These are phyloP conservation scores for Poecilia velifera DNA, from an alignment of 2,797 vertebrate species.

Conservation along the genomic window DNA sequence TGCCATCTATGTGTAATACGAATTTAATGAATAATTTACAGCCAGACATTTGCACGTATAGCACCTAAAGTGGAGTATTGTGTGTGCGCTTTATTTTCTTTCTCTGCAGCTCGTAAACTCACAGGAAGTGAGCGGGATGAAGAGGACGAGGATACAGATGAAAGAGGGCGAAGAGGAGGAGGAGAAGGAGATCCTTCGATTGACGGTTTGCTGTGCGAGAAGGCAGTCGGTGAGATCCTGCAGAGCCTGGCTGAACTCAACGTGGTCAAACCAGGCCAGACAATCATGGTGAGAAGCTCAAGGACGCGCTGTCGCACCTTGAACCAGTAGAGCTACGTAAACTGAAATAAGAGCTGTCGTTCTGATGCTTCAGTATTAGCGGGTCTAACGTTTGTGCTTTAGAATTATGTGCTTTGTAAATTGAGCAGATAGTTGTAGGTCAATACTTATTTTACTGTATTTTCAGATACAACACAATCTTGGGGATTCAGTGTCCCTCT, in stretches of 20 bases:
- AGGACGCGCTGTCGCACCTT: neutral
- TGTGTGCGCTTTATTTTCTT: neutral
- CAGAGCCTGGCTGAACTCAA: constrained; percentile 82
- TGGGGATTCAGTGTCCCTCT: neutral
- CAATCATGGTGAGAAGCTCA: constrained; percentile 77
- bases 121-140: constrained; percentile 72
- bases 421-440: neutral
- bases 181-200: constrained; percentile 41
- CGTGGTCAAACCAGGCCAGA: constrained; percentile 80
- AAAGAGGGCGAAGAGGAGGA: constrained; percentile 40
- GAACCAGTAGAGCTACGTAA: too few species aligned
- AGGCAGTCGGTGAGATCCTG: constrained; percentile 79
- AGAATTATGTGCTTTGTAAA: neutral
- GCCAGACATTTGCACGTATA: neutral
- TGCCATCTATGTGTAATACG: neutral
- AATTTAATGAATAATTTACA: neutral
- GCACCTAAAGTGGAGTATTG: neutral
- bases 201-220: constrained; percentile 70
- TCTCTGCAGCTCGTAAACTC: constrained; percentile 75
- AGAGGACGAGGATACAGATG: constrained; percentile 50
- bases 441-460: neutral
- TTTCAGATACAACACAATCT: neutral
- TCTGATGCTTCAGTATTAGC: too few species aligned
- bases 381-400: neutral
- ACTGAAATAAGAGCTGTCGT: neutral